Evolutionary conservation across 2,888 invertebrate genomes (phyloP).

Genomic region (Caenorhabditis parvicauda): DNA sequence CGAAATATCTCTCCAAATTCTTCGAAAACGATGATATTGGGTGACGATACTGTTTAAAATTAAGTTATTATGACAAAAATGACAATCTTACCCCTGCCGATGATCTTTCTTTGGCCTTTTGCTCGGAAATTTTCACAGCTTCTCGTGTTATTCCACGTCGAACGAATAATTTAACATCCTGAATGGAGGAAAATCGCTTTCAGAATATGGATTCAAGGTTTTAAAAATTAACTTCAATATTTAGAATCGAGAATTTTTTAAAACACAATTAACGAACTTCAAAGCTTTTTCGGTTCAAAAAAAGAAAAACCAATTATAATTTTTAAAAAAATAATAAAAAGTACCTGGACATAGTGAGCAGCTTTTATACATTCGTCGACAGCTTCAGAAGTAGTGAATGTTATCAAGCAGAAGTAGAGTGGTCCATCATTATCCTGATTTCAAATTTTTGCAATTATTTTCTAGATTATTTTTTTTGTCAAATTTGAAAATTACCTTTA

Average conservation of each 20-base stretch:
- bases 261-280: too few species aligned
- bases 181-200: background rate
- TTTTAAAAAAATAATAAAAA: background rate
- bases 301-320: too few species aligned
- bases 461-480: background rate
- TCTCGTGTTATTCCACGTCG: conserved; percentile 26
- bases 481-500: conserved; percentile 13
- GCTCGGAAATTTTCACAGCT: conserved; percentile 30
- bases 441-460: background rate
- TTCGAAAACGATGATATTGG: too few species aligned
- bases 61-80: too few species aligned
- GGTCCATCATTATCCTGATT: conserved; percentile 25
- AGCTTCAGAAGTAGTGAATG: conserved; percentile 8
- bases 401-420: conserved; percentile 24
- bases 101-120: conserved; percentile 18
- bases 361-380: conserved; percentile 12
- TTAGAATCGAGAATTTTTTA: too few species aligned
- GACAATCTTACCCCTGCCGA: too few species aligned
- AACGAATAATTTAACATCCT: conserved; percentile 16
- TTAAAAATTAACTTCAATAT: too few species aligned
- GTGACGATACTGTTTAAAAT: too few species aligned
- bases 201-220: too few species aligned
- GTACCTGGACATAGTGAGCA: conserved; percentile 13
- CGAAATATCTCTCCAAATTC: too few species aligned
- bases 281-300: too few species aligned